Evolutionary conservation across 2,113 vertebrate genomes (phyloP).

Genomic region (Oreochromis aureus): DNA sequence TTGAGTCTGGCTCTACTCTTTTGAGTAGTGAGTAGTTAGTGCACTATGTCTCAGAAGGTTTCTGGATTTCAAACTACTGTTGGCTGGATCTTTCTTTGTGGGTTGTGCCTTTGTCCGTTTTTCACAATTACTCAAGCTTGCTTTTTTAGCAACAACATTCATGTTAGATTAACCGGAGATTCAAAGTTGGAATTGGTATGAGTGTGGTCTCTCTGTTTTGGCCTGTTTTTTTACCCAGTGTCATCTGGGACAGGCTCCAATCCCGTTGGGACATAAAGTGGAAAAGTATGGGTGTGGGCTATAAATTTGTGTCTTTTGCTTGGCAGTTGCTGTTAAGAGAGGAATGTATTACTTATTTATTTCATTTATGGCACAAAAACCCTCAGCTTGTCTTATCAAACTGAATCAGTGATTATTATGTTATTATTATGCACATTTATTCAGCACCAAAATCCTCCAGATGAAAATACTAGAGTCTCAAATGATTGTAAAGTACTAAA

Average conservation of each 20-base stretch:
- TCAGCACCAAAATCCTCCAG: neutral
- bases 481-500: neutral
- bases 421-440: neutral
- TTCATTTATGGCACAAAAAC: neutral
- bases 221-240: neutral
- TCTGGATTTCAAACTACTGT: neutral
- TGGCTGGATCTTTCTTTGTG: neutral
- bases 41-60: neutral
- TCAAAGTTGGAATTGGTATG: neutral
- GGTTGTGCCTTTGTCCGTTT: neutral
- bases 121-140: neutral
- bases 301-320: rapidly evolving
- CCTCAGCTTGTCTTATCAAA: neutral
- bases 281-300: neutral
- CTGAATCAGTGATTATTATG: neutral
- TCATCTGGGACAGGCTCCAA: neutral
- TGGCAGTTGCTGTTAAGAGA: neutral
- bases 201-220: neutral
- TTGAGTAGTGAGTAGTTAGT: neutral
- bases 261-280: neutral
- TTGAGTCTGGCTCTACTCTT: rapidly evolving
- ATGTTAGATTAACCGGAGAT: neutral
- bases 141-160: neutral
- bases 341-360: neutral
- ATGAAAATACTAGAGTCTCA: neutral